phyloP scores from a whole-genome alignment of 2,797 vertebrate genomes.

The Melanotaenia parkinsoni region DNA sequence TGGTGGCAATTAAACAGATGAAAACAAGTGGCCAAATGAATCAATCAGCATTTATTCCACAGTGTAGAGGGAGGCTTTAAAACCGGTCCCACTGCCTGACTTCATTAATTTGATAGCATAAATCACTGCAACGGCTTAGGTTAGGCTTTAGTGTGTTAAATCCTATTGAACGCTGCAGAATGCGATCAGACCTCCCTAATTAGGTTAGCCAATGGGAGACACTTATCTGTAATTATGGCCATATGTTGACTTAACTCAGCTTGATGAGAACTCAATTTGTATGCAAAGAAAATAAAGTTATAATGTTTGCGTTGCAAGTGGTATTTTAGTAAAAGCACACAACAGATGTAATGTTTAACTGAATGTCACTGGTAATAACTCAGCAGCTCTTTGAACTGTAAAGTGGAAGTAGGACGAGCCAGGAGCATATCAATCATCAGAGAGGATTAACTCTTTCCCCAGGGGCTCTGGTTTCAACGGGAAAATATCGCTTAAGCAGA shows the following conservation, averaged over 20 bases:
- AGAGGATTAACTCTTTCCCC: conserved; percentile 42
- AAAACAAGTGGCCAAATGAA: conserved; percentile 58
- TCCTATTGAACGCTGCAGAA: conserved; percentile 31
- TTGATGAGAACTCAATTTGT: conserved; percentile 25
- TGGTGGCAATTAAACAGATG: conserved; percentile 68
- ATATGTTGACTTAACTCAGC: conserved; percentile 52
- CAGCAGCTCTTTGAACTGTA: conserved; percentile 31
- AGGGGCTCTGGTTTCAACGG: conserved; percentile 30
- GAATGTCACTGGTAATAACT: conserved; percentile 22
- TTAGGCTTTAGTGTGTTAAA: conserved; percentile 40
- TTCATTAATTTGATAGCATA: conserved; percentile 57
- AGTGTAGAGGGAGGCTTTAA: conserved; percentile 36
- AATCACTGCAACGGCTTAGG: conserved; percentile 50
- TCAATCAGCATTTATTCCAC: conserved; percentile 50
- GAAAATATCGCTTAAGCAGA: conserved; percentile 48
- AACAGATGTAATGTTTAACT: conserved; percentile 15
- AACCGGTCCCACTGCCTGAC: conserved; percentile 36
- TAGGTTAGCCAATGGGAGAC: conserved; percentile 29
- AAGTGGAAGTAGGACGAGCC: conserved; percentile 28
- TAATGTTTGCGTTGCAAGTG: conserved; percentile 8
- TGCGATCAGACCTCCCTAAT: conserved; percentile 43
- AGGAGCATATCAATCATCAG: conserved; percentile 42
- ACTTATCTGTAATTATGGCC: conserved; percentile 53
- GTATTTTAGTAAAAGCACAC: conserved; percentile 27
- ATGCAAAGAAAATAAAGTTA: conserved; percentile 14